phyloP scores from a whole-genome alignment of 2,888 invertebrate genomes.

The Bellardia bayeri region DNA sequence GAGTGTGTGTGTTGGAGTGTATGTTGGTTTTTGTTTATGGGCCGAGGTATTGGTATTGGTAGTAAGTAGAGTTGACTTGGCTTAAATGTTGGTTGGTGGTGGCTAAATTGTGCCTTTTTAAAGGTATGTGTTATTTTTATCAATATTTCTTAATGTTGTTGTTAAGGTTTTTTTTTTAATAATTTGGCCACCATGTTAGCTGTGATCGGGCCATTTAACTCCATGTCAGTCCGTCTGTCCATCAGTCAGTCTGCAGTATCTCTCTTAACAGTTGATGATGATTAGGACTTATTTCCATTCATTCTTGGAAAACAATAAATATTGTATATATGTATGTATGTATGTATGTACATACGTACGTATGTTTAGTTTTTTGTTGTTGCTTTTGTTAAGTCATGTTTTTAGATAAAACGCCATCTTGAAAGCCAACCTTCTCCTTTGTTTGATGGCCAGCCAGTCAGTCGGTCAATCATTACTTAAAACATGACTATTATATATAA shows the following conservation, averaged over 20 bases:
- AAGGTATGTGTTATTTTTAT: slow-evolving; percentile 50
- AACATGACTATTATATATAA: slow-evolving; percentile 7
- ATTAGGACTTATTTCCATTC: slow-evolving; percentile 82
- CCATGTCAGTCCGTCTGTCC: slow-evolving; percentile 74
- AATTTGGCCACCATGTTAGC: slow-evolving; percentile 81
- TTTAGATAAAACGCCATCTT: slow-evolving; percentile 69
- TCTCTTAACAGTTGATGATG: slow-evolving; percentile 72
- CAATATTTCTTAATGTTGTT: slow-evolving; percentile 15
- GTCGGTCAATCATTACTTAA: slow-evolving; percentile 30
- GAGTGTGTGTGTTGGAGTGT: slow-evolving; percentile 14
- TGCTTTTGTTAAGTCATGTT: slow-evolving; percentile 67
- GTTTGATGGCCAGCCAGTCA: slow-evolving; percentile 41
- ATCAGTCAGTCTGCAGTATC: slow-evolving; percentile 60
- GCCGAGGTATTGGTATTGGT: slow-evolving; percentile 40
- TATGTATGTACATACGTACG: slow-evolving; percentile 1
- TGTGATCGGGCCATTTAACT: slow-evolving; percentile 71
- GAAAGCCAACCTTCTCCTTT: slow-evolving; percentile 56
- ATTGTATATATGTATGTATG: too few species aligned
- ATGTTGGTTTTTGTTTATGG: slow-evolving; percentile 6
- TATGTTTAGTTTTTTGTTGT: slow-evolving; percentile 10
- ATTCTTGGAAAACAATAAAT: slow-evolving; percentile 75
- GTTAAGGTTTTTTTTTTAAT: slow-evolving; percentile 31
- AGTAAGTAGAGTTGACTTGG: slow-evolving; percentile 21
- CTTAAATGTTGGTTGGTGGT: slow-evolving; percentile 57
- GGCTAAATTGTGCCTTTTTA: slow-evolving; percentile 60